phyloP scores from a whole-genome alignment of 1,140 invertebrate genomes.

The Drosophila nebulosa region DNA sequence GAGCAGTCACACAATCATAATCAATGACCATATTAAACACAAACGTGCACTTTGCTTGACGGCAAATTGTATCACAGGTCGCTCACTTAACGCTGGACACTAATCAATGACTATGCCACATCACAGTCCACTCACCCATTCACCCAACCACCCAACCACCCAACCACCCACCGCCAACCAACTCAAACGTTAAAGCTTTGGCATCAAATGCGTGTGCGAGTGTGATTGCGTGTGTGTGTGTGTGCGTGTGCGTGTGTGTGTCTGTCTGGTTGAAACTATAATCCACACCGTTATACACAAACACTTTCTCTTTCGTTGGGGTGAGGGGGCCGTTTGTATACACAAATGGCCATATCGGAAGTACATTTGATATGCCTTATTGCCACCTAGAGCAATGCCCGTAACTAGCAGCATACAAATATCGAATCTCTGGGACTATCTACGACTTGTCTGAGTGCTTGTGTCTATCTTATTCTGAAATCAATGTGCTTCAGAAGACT shows the following conservation, averaged over 20 bases:
- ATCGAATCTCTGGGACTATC: background rate
- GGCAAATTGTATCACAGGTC: conserved; percentile 31
- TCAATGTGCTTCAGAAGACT: too few species aligned
- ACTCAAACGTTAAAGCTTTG: background rate
- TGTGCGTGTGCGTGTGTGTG: too few species aligned
- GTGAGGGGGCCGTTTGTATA: background rate
- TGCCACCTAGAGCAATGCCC: background rate
- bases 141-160: background rate
- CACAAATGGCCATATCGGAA: background rate
- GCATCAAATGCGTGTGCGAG: background rate
- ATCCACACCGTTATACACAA: background rate
- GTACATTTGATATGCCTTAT: background rate
- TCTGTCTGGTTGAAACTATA: background rate
- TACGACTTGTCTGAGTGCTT: too few species aligned
- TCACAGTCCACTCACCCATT: background rate
- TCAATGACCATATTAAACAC: conserved; percentile 66
- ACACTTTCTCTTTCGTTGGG: background rate
- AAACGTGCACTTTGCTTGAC: conserved; percentile 32
- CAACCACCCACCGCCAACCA: background rate
- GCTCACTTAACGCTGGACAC: conserved; percentile 33
- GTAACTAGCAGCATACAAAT: background rate
- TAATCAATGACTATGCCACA: conserved; percentile 36
- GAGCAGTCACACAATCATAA: conserved; percentile 31
- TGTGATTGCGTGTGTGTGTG: too few species aligned
- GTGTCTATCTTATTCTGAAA: too few species aligned